These are phyloP conservation scores for Ceyx melanurus DNA, from an alignment of 2,113 vertebrate species.

Conservation along the genomic window DNA sequence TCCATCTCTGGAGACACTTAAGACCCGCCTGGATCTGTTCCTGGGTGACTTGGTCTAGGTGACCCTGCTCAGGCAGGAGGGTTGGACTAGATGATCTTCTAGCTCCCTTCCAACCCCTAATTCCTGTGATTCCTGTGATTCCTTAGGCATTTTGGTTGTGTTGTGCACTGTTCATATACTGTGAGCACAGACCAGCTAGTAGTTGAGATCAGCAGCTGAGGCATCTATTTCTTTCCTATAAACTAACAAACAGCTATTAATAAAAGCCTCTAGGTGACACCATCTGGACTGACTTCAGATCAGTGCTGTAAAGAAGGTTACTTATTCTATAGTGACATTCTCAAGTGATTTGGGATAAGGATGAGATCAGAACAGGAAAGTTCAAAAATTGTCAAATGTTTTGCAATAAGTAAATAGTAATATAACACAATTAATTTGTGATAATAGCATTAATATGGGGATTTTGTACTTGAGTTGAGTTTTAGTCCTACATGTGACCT, in stretches of 20 bases:
- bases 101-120: no score
- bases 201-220: not conserved
- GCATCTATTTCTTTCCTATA: not conserved
- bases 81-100: no score
- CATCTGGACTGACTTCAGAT: not conserved
- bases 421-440: not conserved
- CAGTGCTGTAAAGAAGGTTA: not conserved
- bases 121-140: no score
- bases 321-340: not conserved
- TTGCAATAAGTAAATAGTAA: not conserved
- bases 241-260: not conserved
- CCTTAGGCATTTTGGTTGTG: not conserved
- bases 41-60: no score
- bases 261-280: not conserved
- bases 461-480: not conserved
- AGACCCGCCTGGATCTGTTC: no score
- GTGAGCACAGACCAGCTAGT: not conserved
- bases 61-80: no score
- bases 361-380: not conserved
- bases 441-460: not conserved
- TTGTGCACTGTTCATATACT: not conserved
- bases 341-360: not conserved
- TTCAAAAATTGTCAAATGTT: not conserved
- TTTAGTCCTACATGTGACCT: not conserved
- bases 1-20: no score